phyloP scores from a whole-genome alignment of 2,113 vertebrate genomes.

The Labrus mixtus region DNA sequence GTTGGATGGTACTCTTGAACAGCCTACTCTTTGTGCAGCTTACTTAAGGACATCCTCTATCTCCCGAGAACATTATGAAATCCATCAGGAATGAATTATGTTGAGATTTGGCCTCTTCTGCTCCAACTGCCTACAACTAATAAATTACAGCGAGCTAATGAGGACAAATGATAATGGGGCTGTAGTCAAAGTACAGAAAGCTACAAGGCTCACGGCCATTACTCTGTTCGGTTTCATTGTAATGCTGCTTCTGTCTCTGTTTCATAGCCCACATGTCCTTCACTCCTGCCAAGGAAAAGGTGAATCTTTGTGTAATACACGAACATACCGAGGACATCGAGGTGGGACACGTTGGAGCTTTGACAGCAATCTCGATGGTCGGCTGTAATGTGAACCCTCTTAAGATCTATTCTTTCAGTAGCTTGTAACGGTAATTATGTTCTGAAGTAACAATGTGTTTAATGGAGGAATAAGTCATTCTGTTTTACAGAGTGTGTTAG shows the following conservation, averaged over 20 bases:
- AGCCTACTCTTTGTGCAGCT: neutral
- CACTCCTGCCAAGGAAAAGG: slow-evolving; percentile 43
- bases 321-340: slow-evolving; percentile 8
- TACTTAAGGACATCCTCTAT: slow-evolving; percentile 51
- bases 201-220: slow-evolving; percentile 17
- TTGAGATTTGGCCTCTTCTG: slow-evolving; percentile 48
- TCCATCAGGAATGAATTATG: slow-evolving; percentile 65
- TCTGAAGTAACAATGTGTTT: slow-evolving; percentile 25
- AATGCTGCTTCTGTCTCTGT: slow-evolving; percentile 34
- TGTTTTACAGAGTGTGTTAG: slow-evolving; percentile 11
- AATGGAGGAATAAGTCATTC: slow-evolving; percentile 26
- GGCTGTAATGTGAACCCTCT: slow-evolving; percentile 15
- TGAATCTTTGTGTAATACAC: slow-evolving; percentile 36
- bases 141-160: slow-evolving; percentile 62
- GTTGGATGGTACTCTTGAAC: slow-evolving; percentile 21
- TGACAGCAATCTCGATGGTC: slow-evolving; percentile 20
- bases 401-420: slow-evolving; percentile 26
- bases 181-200: neutral
- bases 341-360: neutral
- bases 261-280: slow-evolving; percentile 60
- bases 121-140: slow-evolving; percentile 42
- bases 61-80: slow-evolving; percentile 52
- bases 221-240: slow-evolving; percentile 22
- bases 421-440: slow-evolving; percentile 33
- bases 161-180: slow-evolving; percentile 61